phyloP scores from a whole-genome alignment of 2,113 vertebrate species.

The Heterotis niloticus region DNA sequence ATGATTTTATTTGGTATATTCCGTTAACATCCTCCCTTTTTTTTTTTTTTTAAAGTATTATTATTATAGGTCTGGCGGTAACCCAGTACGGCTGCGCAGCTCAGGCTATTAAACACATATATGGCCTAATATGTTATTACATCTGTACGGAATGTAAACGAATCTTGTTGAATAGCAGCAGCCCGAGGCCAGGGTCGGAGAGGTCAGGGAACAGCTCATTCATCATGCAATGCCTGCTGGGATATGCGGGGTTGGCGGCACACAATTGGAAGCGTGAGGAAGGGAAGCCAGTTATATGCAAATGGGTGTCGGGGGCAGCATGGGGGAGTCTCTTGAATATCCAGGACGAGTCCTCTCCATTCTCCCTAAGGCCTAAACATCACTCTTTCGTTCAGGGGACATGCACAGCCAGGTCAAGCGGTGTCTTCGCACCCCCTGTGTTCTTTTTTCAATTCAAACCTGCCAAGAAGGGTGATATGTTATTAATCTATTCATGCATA shows the following conservation, averaged over 20 bases:
- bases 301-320: not conserved
- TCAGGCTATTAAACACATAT: not conserved
- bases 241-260: not conserved
- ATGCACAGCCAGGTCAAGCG: no score
- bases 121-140: not conserved
- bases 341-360: not conserved
- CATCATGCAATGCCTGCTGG: conserved; percentile 21
- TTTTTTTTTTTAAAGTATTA: not conserved
- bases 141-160: not conserved
- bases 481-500: not conserved
- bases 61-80: not conserved
- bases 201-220: not conserved
- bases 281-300: conserved; percentile 13
- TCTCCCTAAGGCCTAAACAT: not conserved
- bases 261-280: not conserved
- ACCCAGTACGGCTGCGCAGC: no score
- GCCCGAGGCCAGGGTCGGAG: not conserved
- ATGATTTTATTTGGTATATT: no score
- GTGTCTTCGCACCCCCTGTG: not conserved
- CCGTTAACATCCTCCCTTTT: no score
- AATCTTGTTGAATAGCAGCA: not conserved
- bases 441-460: not conserved
- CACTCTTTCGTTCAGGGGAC: not conserved
- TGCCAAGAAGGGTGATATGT: no score
- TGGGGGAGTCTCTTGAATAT: conserved; percentile 12